Base-by-base conservation (phyloP, 2,888 invertebrate species). In the Tanaodytes sp. region DNA sequence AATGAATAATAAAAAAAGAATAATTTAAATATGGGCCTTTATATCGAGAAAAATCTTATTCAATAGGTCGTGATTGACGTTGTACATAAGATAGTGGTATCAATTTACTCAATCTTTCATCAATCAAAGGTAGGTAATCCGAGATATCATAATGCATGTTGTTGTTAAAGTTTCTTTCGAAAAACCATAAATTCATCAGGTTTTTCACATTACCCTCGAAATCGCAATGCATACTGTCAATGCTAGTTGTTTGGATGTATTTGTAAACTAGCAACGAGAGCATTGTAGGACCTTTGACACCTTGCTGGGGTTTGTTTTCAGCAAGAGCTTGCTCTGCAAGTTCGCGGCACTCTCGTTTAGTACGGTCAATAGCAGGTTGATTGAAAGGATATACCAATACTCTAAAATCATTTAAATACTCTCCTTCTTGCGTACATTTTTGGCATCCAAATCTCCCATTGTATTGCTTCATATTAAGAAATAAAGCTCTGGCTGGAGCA, bases 391-490 rank as follows among this genome's bases (percentile, higher is more conserved):
- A 58, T 5, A 57, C 18, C 1, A n/a, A 36, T 30, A 57, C 46
- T 11, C 23, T n/a, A 8, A 40, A 40, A 23, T 20, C 19, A 18
- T 18, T 39, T 40, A 1, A 30, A 2, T 18, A 40, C 20, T 52
- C 39, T 12, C 43, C 42, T 18, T 37, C 5, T 20, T 58, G 58
- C 27, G 27, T 31, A 59, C 48, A 59, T 19, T 20, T 48, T 19
- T 48, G 46, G 11, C 58, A 58, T 2, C 58, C 58, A 37, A 27
- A 55, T 12, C 45, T 12, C 8, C 42, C 42, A 33, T 59, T 59
- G 11, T 5, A 49, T 49, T 59, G 59, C 5, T 9, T 9, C 59
- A 59, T 59, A 23, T 59, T 59, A 0, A 49, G 6, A 16, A 59
- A 49, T 6, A 49, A 11, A 12, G 46, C 48, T 16, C 31, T 59